Evolutionary conservation across 2,797 vertebrate genomes (phyloP).

Genomic region (Rhodeus uyekii): DNA sequence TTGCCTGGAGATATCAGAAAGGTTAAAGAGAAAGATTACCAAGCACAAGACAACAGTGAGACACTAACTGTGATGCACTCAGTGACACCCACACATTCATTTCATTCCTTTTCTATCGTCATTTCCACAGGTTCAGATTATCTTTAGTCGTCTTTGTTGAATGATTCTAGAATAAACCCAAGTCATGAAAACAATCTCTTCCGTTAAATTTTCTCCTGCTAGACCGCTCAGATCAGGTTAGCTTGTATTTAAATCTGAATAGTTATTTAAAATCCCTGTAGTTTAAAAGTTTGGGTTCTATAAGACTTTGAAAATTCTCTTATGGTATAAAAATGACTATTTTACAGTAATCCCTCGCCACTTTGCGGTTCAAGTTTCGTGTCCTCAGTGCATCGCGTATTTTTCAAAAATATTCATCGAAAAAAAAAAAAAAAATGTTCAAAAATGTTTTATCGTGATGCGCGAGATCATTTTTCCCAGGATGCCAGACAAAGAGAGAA

Average conservation of each 20-base stretch:
- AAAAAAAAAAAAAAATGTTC: too few relatives aligned
- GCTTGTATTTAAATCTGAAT: background rate
- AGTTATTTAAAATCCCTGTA: background rate
- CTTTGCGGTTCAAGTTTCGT: too few relatives aligned
- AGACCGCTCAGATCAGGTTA: background rate
- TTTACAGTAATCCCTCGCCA: too few relatives aligned
- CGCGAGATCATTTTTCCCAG: too few relatives aligned
- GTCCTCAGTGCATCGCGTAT: too few relatives aligned
- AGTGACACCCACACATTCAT: background rate
- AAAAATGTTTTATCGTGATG: too few relatives aligned
- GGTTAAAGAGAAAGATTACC: conserved; percentile 63
- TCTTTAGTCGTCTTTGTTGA: background rate
- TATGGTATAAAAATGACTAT: too few relatives aligned
- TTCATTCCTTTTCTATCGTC: background rate
- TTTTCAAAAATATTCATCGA: too few relatives aligned
- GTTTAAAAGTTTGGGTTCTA: background rate
- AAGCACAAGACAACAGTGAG: conserved; percentile 62
- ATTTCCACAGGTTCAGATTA: conserved; percentile 4
- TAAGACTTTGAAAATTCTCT: background rate
- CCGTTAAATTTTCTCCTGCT: background rate
- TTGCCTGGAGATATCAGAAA: conserved; percentile 67
- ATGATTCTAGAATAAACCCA: background rate
- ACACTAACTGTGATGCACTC: background rate
- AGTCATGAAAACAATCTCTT: background rate
- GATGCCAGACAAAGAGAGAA: too few relatives aligned